Conservation (phyloP, 2,113 vertebrate species). For the Microcebus ravelobensis region DNA sequence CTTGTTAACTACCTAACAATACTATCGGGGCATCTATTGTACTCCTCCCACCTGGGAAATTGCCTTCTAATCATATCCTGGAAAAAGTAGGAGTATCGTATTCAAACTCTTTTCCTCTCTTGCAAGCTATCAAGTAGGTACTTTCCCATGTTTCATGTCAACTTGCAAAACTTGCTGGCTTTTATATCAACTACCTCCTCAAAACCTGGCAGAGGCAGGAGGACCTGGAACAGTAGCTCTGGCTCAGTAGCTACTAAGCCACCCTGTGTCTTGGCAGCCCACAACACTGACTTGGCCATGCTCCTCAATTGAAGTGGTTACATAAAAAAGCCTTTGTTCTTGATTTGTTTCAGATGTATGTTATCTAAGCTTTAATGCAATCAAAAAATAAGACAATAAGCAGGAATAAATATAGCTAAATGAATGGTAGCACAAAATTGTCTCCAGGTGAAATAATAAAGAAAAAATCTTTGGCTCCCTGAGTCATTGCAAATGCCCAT, state of each 20-base stretch:
- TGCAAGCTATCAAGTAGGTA: not conserved
- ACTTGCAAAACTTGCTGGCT: not conserved
- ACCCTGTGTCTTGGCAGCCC: slow-evolving; percentile 6
- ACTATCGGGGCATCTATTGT: not conserved
- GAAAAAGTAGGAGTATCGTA: not conserved
- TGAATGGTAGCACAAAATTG: not conserved
- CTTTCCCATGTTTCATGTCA: not conserved
- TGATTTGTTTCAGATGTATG: slow-evolving; percentile 12
- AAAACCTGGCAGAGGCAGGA: not conserved
- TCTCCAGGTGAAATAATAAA: slow-evolving; percentile 48
- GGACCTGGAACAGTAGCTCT: not conserved
- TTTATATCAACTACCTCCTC: not conserved
- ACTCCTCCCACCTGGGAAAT: not conserved
- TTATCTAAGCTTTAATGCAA: slow-evolving; percentile 41
- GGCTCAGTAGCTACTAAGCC: not conserved
- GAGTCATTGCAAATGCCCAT: not conserved
- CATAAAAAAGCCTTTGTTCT: slow-evolving; percentile 53
- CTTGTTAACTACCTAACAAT: too few species aligned
- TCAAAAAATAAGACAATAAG: not conserved
- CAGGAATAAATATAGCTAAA: slow-evolving; percentile 5
- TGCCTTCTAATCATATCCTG: not conserved
- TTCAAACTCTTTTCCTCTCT: not conserved
- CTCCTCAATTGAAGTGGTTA: slow-evolving; percentile 26
- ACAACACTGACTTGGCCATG: slow-evolving; percentile 1
- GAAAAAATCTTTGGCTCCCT: slow-evolving; percentile 11